Base-by-base conservation (phyloP, 1,140 invertebrate genomes). In the Brachionus manjavacas region DNA sequence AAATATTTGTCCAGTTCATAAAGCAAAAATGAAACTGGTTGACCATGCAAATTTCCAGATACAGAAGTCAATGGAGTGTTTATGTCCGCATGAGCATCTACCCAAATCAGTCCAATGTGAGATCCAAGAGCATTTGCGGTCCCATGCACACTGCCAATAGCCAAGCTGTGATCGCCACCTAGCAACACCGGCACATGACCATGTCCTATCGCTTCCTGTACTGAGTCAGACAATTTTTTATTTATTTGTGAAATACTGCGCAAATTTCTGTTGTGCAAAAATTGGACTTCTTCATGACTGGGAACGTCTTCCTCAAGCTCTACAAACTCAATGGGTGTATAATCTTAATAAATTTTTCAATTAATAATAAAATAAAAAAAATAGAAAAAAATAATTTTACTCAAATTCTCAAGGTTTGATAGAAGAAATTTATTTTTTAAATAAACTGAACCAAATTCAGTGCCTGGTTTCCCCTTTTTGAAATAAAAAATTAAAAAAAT, bases 71-170 rank as follows among this genome's bases (percentile, higher is more conserved):
- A 92, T 83, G 94, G 93, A 20, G 95, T 95, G 90, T 98, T 98
- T 85, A 97, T 92, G 91, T 98, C 96, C 6, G 95, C 94, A 89
- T 98, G 96, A 7, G 96, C 96, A 89, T 98, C 96, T 16, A 98
- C 92, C 95, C 96, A 98, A 14, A 98, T 89, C 93, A 86, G 95
- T 89, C 93, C 93, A 86, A 95, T 89, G 93, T 90, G 64, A 49
- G 43, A 70, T 2, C 16, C 25, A n/a, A 72, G 66, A 16, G 79
- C 85, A 25, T 41, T 55, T 55, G 64, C 60, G 1, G 80, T 84
- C 0, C 70, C 76, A 31, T 76, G 55, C 43, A 83, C 43, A 11
- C 46, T 68, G 9, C 72, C 72, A 41, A 95, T 93, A 86, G 93
- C 93, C 84, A 96, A 92, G 80, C 94, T 94, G 90, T 98, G 96